Conservation (phyloP, 2,113 vertebrate species). For the Tiliqua scincoides region DNA sequence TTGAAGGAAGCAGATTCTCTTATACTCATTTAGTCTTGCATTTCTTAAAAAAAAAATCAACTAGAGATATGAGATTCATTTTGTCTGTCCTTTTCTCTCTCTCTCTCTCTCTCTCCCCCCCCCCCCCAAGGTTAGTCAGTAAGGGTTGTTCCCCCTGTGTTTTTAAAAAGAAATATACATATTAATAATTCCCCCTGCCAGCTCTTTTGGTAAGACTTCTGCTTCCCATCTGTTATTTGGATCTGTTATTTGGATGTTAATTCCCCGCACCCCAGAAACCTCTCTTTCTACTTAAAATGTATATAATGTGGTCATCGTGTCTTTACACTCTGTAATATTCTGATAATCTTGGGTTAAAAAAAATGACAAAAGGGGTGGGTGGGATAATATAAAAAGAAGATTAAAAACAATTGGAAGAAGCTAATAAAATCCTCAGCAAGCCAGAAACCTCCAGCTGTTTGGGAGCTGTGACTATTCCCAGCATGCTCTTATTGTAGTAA, state of each 20-base stretch:
- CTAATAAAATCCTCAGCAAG: not conserved
- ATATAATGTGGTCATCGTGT: not conserved
- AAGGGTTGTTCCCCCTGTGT: no score
- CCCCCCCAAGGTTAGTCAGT: no score
- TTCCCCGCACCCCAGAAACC: no score
- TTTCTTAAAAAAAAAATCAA: no score
- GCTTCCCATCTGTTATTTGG: not conserved
- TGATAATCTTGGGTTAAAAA: not conserved
- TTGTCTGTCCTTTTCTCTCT: no score
- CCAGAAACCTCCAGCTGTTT: not conserved
- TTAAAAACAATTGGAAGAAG: not conserved
- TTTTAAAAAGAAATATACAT: no score
- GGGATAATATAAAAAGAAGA: conserved; percentile 16
- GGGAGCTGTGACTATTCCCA: not conserved
- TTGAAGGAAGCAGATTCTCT: no score
- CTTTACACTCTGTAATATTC: conserved; percentile 14
- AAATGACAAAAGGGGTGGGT: not conserved
- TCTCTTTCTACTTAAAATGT: not conserved
- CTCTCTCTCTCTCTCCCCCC: no score
- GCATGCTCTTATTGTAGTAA: not conserved
- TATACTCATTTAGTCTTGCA: no score
- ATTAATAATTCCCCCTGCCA: no score
- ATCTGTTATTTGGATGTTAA: not conserved
- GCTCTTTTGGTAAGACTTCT: not conserved
- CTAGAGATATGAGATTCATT: no score